These are phyloP conservation scores for Echinometra lucunter DNA, from an alignment of 53 echinoderm and acorn worm genomes.

Conservation along the genomic window DNA sequence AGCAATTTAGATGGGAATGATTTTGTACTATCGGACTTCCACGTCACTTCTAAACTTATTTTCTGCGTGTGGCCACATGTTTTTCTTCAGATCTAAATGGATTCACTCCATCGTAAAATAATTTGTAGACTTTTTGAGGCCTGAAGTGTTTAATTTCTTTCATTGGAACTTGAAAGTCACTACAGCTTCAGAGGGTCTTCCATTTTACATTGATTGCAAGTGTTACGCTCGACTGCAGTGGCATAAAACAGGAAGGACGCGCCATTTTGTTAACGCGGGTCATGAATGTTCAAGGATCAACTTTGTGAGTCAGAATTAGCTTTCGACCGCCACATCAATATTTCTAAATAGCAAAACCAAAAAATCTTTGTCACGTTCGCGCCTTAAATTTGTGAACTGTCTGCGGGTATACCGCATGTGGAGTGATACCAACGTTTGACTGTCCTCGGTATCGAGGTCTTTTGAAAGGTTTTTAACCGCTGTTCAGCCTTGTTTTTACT, in stretches of 20 bases:
- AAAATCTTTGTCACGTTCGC: constrained; percentile 12
- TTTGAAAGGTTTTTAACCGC: background rate
- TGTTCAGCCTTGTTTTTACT: constrained; percentile 28
- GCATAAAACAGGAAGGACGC: background rate
- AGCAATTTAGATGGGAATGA: background rate
- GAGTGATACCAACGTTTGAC: background rate
- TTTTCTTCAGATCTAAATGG: background rate
- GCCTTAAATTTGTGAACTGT: background rate
- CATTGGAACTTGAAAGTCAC: background rate
- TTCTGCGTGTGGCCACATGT: background rate
- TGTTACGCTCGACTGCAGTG: background rate
- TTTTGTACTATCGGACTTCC: background rate
- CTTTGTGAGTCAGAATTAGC: constrained; percentile 21
- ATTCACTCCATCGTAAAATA: background rate
- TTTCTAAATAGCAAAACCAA: background rate
- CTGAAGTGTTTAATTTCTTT: background rate
- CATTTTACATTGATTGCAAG: background rate
- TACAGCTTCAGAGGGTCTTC: background rate
- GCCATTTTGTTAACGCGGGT: background rate
- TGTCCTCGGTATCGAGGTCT: background rate
- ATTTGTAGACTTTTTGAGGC: background rate
- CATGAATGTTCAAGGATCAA: constrained; percentile 26
- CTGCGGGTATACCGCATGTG: background rate
- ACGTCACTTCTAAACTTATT: background rate
- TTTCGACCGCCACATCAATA: constrained; percentile 35